Conservation (phyloP, 2,113 vertebrate genomes). For the Haplotaxodon microlepis region DNA sequence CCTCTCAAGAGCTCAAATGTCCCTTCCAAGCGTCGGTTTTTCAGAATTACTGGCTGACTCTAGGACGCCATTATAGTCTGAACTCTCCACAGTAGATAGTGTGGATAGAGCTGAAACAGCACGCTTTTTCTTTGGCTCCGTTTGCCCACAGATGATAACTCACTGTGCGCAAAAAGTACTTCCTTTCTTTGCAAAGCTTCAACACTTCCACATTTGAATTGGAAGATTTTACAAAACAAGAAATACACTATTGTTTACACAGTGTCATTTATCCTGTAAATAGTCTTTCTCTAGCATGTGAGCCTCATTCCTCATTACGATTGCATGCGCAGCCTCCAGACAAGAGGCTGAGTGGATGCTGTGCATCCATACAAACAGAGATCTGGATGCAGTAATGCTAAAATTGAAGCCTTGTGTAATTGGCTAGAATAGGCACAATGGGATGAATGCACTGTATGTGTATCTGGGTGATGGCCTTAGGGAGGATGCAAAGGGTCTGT, state of each 20-base stretch:
- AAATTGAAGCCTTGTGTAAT: slow-evolving; percentile 12
- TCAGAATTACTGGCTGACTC: background rate
- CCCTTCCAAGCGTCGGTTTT: background rate
- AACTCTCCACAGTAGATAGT: background rate
- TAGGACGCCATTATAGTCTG: background rate
- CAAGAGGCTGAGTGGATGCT: background rate
- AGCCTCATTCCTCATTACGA: background rate
- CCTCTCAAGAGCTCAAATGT: background rate
- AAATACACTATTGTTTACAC: background rate
- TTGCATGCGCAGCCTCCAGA: slow-evolving; percentile 38
- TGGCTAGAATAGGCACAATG: background rate
- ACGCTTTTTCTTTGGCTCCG: background rate
- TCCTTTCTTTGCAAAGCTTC: background rate
- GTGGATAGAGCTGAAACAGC: background rate
- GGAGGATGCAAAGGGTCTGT: background rate
- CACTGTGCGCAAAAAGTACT: background rate
- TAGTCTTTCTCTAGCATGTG: background rate
- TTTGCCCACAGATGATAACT: background rate
- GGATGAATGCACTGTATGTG: background rate
- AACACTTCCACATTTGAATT: background rate
- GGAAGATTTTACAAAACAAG: background rate
- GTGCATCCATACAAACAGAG: background rate
- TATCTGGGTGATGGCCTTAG: background rate
- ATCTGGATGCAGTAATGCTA: background rate
- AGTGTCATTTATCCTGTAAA: background rate